Conservation (phyloP, 1,140 invertebrate species). For the Drosophila neocordata region DNA sequence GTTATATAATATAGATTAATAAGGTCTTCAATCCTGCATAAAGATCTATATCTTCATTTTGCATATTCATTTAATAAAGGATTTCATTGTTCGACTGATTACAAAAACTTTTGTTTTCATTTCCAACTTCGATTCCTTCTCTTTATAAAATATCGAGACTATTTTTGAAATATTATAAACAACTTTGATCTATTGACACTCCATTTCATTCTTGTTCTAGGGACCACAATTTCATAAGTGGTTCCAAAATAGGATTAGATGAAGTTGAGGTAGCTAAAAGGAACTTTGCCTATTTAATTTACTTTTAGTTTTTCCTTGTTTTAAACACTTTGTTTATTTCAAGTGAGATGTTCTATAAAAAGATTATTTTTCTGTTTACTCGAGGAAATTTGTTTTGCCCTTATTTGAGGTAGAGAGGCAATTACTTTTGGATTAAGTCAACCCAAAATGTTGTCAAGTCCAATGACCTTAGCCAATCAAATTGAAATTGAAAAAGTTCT, state of each 20-base stretch:
- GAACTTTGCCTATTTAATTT: neutral
- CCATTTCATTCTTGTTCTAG: neutral
- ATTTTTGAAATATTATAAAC: too few species aligned
- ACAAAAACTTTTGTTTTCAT: too few species aligned
- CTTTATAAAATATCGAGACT: too few species aligned
- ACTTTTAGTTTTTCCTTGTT: neutral
- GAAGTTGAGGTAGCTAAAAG: neutral
- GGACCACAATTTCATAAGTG: neutral
- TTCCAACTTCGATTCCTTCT: too few species aligned
- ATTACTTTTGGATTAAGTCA: neutral
- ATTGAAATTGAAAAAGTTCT: neutral
- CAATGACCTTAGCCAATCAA: neutral
- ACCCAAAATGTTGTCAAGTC: conserved; percentile 1
- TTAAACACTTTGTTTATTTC: neutral
- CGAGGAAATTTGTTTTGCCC: neutral
- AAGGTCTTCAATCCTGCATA: too few species aligned
- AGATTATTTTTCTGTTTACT: neutral
- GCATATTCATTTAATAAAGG: too few species aligned
- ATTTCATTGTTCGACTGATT: too few species aligned
- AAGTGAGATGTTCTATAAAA: neutral
- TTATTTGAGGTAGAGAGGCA: neutral
- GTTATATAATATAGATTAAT: too few species aligned
- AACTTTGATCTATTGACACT: too few species aligned
- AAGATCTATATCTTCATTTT: too few species aligned
- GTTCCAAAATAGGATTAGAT: neutral